Base-by-base conservation (phyloP, 2,888 invertebrate species). In the Drosophila picticornis region DNA sequence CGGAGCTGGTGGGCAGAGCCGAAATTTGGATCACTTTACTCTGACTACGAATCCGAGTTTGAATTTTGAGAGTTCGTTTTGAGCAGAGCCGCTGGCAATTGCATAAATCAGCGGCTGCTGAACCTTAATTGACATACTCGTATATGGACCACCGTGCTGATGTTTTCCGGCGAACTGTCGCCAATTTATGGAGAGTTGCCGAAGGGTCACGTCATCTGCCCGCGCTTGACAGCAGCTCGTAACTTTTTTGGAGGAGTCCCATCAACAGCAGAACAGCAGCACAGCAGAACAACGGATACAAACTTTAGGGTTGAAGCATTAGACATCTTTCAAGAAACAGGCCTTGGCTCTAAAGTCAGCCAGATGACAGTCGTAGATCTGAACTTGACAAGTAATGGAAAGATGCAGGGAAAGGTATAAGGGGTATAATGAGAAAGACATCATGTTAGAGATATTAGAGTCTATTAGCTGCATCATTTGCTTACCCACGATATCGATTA, bases 211-310 rank as follows among this genome's bases (percentile, higher is more conserved):
- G 75, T 87, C 87, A 84, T 71, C 78, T 63, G 74, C 66, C 65
- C 78, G 80, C 85, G 72, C 88, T 83, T 86, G 84, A 83, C 86
- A 80, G 80, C 85, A 88, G 80, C 83, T 84, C 84, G 81, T 84
- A 84, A 84, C 67, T 73, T 72, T 52, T 16, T 31, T 29, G 48
- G 32, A 43, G 27, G 22, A 46, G 50, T 34, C 38, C n/a, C 62
- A 62, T 29, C 19, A 16, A 19, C 11, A 43, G 38, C 40, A 40
- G n/a, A 56, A 5, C 36, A 55, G 11, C 29, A 22, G 2, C 40
- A 31, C 34, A 27, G 36, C 50, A 22, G 6, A 57, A 43, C 36
- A 22, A 16, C 22, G 25, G 25, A 32, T 16, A 6, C 27, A 27
- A 25, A 27, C 32, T 48, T 48, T 25, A 16, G 48, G 48, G 48